Evolutionary conservation across 1,140 invertebrate species (phyloP).

Genomic region (Tetragnatha versicolor): DNA sequence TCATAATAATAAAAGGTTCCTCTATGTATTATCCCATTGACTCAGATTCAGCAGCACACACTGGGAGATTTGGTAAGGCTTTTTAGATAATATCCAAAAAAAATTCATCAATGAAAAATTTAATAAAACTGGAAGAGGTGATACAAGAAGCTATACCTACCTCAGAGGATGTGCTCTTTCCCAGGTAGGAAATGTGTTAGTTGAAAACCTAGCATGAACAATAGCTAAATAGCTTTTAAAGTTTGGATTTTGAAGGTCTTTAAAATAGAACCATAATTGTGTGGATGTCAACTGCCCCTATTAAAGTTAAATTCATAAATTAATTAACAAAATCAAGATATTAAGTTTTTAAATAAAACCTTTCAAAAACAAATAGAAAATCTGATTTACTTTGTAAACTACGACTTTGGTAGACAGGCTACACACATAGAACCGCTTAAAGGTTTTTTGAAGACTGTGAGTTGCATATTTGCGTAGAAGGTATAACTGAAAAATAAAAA

Average conservation of each 20-base stretch:
- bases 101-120: no score
- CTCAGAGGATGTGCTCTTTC: constrained; percentile 97
- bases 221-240: constrained; percentile 94
- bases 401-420: constrained; percentile 88
- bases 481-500: constrained; percentile 74
- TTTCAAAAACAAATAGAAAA: no score
- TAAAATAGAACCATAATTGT: constrained; percentile 90
- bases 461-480: constrained; percentile 92
- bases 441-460: constrained; percentile 80
- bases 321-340: neutral
- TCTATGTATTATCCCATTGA: no score
- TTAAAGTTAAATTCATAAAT: neutral
- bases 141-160: no score
- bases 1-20: no score
- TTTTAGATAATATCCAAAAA: no score
- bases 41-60: no score
- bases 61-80: no score
- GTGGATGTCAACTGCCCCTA: constrained; percentile 92
- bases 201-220: constrained; percentile 97
- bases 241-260: constrained; percentile 76
- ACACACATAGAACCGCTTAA: constrained; percentile 93
- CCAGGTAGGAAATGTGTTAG: constrained; percentile 99
- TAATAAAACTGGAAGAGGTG: no score
- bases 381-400: constrained; percentile 85
- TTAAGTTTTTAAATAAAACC: neutral